Base-by-base conservation (phyloP, 2,888 invertebrate genomes). In the Netelia fuscicornis region DNA sequence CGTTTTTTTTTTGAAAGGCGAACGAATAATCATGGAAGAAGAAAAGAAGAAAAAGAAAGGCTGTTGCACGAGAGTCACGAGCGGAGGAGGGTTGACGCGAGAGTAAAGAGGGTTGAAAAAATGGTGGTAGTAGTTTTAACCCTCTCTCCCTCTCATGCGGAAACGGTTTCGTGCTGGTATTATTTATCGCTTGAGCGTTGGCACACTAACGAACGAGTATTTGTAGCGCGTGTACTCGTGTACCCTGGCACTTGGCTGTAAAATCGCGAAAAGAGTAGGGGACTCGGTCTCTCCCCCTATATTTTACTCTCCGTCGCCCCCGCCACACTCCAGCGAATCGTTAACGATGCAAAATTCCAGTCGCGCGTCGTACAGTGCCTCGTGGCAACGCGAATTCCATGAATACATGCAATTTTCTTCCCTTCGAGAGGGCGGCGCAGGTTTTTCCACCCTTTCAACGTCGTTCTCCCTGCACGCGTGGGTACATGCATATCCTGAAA, bases 261-360 rank as follows among this genome's bases (percentile, higher is more conserved):
- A 13, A 17, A 9, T 30, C 68, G 54, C 68, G 54, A 54, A 68
- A 75, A 11, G 30, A 54, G 37, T 44, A 44, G 1, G 10, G 10
- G 9, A 25, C 17, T 42, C 20, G 44, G 1, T 54, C 13, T 54
- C 52, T 42, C 62, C 58, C n/a, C 20, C 9, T 30, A 10, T 30
- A 2, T 52, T n/a, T 44, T 44, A n/a, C 54, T 52, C 71, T 52
- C 54, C n/a, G 5, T 54, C 30, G 11, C 23, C 13, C 54, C 17
- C 54, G 13, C 54, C 1, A 9, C 6, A 17, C 20, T 20, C 56
- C 60, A 54, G 60, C 52, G 71, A 77, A 76, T 80, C 72, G 76
- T 80, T 72, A 76, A 80, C 80, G 84, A 80, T 67, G 80, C 84
- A 81, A 81, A 84, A 81, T 81, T 76, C 76, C 56, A 60, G n/a